Evolutionary conservation across 2,888 invertebrate species (phyloP).

Genomic region (Chirona hameri): DNA sequence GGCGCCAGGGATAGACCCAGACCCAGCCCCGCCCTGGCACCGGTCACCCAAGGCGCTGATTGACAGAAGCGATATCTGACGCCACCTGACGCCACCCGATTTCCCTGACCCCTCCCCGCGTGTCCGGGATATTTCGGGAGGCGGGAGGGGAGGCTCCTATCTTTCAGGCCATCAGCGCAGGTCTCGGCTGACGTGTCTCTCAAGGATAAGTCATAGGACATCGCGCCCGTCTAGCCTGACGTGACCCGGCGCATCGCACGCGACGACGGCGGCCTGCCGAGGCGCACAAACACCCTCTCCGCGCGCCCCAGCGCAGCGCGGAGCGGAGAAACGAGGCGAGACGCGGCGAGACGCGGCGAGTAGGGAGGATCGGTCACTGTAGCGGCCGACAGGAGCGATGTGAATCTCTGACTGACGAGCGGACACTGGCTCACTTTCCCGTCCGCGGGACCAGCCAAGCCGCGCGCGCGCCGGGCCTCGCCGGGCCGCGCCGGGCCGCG

Average conservation of each 20-base stretch:
- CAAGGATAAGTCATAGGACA: too few species aligned
- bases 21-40: too few species aligned
- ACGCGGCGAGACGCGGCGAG: background rate
- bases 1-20: too few species aligned
- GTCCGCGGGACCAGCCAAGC: background rate
- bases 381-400: background rate
- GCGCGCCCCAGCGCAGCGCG: too few species aligned
- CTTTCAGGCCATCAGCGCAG: background rate
- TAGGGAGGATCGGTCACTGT: background rate
- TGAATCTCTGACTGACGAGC: background rate
- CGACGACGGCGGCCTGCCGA: background rate
- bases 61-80: background rate
- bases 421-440: background rate
- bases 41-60: background rate
- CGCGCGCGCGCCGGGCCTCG: background rate
- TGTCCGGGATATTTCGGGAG: background rate
- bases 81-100: too few species aligned
- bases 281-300: background rate
- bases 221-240: background rate
- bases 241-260: background rate
- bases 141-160: background rate
- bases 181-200: background rate
- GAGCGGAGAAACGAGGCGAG: too few species aligned
- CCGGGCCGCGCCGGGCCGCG: too few species aligned
- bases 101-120: background rate